These are phyloP conservation scores for Pseudoips prasinana DNA, from an alignment of 2,888 invertebrate species.

Conservation along the genomic window DNA sequence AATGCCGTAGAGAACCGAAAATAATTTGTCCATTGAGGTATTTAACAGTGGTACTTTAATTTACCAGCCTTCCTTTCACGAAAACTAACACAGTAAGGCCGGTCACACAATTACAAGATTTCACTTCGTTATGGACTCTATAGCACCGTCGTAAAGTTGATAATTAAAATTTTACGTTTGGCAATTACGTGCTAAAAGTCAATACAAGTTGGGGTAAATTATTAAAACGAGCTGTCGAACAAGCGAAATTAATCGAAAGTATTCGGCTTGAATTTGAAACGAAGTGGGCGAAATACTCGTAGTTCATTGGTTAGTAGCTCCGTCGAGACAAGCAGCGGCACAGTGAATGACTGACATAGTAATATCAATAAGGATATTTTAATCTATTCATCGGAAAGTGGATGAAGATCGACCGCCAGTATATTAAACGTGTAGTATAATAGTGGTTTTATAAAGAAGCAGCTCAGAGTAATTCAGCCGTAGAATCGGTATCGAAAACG, in stretches of 20 bases:
- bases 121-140: constrained; percentile 37
- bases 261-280: constrained; percentile 60
- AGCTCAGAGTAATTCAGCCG: constrained; percentile 16
- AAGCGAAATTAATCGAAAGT: constrained; percentile 66
- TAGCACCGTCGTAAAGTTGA: constrained; percentile 30
- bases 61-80: constrained; percentile 45
- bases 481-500: constrained; percentile 15
- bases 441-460: too few species aligned
- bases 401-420: too few species aligned
- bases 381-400: too few species aligned
- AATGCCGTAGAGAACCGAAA: constrained; percentile 44
- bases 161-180: constrained; percentile 30
- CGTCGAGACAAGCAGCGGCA: neutral
- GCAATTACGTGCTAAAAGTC: constrained; percentile 37
- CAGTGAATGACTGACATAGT: neutral
- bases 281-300: constrained; percentile 38
- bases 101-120: constrained; percentile 27
- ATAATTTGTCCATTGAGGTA: constrained; percentile 59
- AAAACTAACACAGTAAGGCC: constrained; percentile 37
- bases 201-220: constrained; percentile 53
- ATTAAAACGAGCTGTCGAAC: constrained; percentile 67
- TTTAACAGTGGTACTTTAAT: constrained; percentile 59
- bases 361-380: too few species aligned
- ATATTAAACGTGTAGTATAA: too few species aligned
- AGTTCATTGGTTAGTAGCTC: constrained; percentile 40